Evolutionary conservation across 2,113 vertebrate species (phyloP).

Genomic region (Zosterops lateralis): DNA sequence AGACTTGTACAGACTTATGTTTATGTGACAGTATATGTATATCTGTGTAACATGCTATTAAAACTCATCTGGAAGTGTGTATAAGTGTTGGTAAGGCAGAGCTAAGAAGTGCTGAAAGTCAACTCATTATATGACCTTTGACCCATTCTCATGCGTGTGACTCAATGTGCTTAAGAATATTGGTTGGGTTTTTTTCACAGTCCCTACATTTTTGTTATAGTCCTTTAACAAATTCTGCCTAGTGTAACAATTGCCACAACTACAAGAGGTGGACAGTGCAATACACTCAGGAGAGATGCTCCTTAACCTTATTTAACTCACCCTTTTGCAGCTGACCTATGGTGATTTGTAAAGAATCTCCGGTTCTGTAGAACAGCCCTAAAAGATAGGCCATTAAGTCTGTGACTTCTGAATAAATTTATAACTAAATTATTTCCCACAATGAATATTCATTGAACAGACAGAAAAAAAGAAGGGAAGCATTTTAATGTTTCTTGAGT

Average conservation of each 20-base stretch:
- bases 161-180: neutral
- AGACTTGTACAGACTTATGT: neutral
- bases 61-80: neutral
- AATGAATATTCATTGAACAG: neutral
- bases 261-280: neutral
- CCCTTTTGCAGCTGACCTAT: neutral
- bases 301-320: neutral
- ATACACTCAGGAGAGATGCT: neutral
- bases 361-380: neutral
- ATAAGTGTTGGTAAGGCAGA: neutral
- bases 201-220: neutral
- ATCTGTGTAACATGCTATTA: rapidly evolving
- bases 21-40: neutral
- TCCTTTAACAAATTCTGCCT: neutral
- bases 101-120: neutral
- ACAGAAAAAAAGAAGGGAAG: neutral
- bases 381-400: neutral
- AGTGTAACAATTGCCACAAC: neutral
- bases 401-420: slow-evolving; percentile 45
- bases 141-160: neutral
- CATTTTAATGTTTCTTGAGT: slow-evolving; percentile 1
- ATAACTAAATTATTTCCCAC: slow-evolving; percentile 3
- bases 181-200: rapidly evolving
- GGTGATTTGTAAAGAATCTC: neutral
- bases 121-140: neutral